phyloP scores from a whole-genome alignment of 1,140 invertebrate genomes.

The Drosophila guanche region DNA sequence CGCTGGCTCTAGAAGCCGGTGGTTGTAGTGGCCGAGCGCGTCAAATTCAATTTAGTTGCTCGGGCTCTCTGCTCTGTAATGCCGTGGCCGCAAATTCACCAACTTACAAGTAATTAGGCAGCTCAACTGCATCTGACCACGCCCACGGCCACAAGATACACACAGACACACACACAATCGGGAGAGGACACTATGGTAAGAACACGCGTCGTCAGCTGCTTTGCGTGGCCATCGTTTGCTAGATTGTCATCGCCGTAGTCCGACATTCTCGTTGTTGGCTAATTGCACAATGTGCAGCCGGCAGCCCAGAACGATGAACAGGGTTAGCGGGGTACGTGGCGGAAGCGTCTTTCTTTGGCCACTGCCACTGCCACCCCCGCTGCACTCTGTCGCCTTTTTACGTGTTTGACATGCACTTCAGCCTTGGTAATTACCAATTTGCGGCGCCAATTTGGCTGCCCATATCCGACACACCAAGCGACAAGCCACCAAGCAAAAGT shows the following conservation, averaged over 20 bases:
- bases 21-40: conserved; percentile 14
- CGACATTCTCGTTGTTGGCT: conserved; percentile 43
- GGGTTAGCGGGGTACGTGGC: too few relatives aligned
- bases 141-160: conserved; percentile 20
- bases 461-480: conserved; percentile 38
- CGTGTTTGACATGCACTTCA: conserved; percentile 79
- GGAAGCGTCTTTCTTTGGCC: conserved; percentile 24
- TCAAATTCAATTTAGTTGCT: conserved; percentile 79
- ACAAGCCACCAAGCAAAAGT: neutral
- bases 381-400: conserved; percentile 59
- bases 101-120: conserved; percentile 83
- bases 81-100: conserved; percentile 74
- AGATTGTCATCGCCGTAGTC: conserved; percentile 63
- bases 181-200: conserved; percentile 33
- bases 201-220: conserved; percentile 67
- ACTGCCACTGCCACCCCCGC: neutral
- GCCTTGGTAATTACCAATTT: conserved; percentile 77
- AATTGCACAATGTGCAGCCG: conserved; percentile 71
- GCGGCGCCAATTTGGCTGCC: conserved; percentile 73
- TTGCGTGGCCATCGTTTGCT: conserved; percentile 63
- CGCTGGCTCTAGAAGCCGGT: conserved; percentile 21
- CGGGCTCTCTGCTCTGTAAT: conserved; percentile 27
- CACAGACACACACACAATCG: neutral
- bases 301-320: neutral
- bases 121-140: conserved; percentile 55